Percentiles rank a stretch among this genome's conserved stretches.
Conservation (phyloP, 1,140 invertebrate genomes). For the Drosophila sproati region DNA sequence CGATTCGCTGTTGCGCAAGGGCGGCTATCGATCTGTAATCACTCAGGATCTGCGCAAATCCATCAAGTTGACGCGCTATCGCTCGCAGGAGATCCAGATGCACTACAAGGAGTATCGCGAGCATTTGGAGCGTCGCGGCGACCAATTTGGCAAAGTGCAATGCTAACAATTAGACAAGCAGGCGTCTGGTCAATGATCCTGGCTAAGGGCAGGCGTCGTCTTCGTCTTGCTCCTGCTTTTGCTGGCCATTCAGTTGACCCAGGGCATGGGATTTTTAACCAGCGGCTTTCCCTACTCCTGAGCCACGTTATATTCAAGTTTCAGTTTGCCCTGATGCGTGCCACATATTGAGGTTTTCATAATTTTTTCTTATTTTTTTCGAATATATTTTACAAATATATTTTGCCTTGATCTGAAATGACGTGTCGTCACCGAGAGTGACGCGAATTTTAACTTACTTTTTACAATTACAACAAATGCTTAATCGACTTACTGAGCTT, state of each 20-base stretch:
- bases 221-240: conserved; percentile 60
- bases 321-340: conserved; percentile 27
- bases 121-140: conserved; percentile 71
- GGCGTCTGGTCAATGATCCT: conserved; percentile 66
- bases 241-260: conserved; percentile 63
- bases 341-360: conserved; percentile 19
- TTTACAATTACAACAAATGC: conserved; percentile 53
- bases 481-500: conserved; percentile 64
- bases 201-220: conserved; percentile 69
- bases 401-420: conserved; percentile 4
- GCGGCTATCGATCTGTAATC: conserved; percentile 96
- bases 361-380: conserved; percentile 1
- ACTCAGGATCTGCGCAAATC: conserved; percentile 93
- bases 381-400: conserved; percentile 21
- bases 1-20: conserved; percentile 98
- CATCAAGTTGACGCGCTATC: conserved; percentile 97
- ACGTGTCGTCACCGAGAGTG: conserved; percentile 21
- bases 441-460: conserved; percentile 46
- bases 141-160: conserved; percentile 79
- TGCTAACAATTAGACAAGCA: conserved; percentile 79
- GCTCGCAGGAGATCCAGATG: conserved; percentile 87
- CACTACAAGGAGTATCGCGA: conserved; percentile 83
- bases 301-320: conserved; percentile 17
- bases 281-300: conserved; percentile 31
- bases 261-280: conserved; percentile 40